These are phyloP conservation scores for Cheilinus undulatus DNA, from an alignment of 2,113 vertebrate species.

Conservation along the genomic window DNA sequence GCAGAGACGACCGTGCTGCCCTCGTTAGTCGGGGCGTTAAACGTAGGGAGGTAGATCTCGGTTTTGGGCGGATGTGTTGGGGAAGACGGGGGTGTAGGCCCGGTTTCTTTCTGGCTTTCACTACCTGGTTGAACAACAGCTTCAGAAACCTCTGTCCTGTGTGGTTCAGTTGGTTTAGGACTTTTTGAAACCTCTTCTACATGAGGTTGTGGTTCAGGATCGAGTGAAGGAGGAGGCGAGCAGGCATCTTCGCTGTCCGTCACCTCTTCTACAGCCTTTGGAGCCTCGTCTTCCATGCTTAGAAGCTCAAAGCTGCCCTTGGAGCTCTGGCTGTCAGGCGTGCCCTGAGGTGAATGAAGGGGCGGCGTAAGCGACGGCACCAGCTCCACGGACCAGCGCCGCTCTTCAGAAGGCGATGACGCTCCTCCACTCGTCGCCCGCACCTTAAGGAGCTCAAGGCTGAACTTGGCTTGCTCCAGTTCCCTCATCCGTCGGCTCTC, in stretches of 20 bases:
- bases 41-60: constrained; percentile 89
- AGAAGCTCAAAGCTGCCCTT: constrained; percentile 93
- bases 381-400: constrained; percentile 88
- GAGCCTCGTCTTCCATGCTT: constrained; percentile 85
- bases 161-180: constrained; percentile 39
- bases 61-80: constrained; percentile 70
- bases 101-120: constrained; percentile 34
- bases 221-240: constrained; percentile 34
- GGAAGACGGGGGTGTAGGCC: constrained; percentile 29
- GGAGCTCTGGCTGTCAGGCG: constrained; percentile 94
- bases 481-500: constrained; percentile 96
- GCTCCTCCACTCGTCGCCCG: constrained; percentile 85
- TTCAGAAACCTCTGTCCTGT: constrained; percentile 16
- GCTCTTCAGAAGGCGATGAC: constrained; percentile 90
- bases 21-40: constrained; percentile 88
- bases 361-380: constrained; percentile 76
- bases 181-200: constrained; percentile 53
- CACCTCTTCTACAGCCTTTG: constrained; percentile 75
- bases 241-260: constrained; percentile 81
- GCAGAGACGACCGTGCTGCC: constrained; percentile 20
- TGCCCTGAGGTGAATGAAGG: constrained; percentile 87
- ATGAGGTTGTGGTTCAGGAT: constrained; percentile 33
- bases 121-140: not conserved
- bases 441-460: constrained; percentile 95
- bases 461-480: constrained; percentile 96